A percentile compares a stretch with the other conserved stretches of the same genome.
Conservation (phyloP, 2,888 invertebrate genomes). For the Drymonia ruficornis region DNA sequence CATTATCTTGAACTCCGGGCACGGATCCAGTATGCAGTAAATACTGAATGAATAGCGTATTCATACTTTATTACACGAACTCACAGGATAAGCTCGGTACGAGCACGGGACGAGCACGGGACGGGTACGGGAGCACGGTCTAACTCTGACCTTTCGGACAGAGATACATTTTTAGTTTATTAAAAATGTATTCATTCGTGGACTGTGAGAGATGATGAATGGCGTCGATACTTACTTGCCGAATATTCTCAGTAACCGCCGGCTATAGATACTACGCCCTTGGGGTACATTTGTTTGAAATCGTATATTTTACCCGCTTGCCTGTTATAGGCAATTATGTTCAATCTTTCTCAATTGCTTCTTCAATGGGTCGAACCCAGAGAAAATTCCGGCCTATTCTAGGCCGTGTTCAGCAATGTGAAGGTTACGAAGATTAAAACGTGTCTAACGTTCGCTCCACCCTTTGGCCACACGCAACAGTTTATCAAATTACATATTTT, state of each 20-base stretch:
- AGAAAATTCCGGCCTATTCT: neutral
- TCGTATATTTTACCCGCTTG: too few species aligned
- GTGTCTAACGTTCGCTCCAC: slow-evolving; percentile 15
- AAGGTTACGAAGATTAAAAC: slow-evolving; percentile 12
- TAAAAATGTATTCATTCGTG: too few species aligned
- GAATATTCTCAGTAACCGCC: too few species aligned
- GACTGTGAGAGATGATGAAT: too few species aligned
- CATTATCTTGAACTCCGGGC: slow-evolving; percentile 5
- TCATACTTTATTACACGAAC: slow-evolving; percentile 26
- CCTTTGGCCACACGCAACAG: slow-evolving; percentile 13
- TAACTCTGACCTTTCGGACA: too few species aligned
- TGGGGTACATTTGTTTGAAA: neutral
- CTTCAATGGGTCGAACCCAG: neutral
- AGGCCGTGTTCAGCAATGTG: slow-evolving; percentile 7
- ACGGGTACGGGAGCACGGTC: slow-evolving; percentile 11
- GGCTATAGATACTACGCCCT: too few species aligned
- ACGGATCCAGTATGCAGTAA: slow-evolving; percentile 5
- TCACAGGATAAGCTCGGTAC: too few species aligned
- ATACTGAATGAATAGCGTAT: slow-evolving; percentile 25
- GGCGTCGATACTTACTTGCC: too few species aligned
- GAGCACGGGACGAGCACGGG: slow-evolving; percentile 13
- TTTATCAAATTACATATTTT: slow-evolving; percentile 31
- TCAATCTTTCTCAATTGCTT: too few species aligned
- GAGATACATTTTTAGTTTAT: too few species aligned
- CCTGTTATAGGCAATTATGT: too few species aligned